A percentile compares a stretch with the other conserved stretches of the same genome.
Conservation (phyloP, 2,113 vertebrate genomes). For the Anarhynchus alexandrinus region DNA sequence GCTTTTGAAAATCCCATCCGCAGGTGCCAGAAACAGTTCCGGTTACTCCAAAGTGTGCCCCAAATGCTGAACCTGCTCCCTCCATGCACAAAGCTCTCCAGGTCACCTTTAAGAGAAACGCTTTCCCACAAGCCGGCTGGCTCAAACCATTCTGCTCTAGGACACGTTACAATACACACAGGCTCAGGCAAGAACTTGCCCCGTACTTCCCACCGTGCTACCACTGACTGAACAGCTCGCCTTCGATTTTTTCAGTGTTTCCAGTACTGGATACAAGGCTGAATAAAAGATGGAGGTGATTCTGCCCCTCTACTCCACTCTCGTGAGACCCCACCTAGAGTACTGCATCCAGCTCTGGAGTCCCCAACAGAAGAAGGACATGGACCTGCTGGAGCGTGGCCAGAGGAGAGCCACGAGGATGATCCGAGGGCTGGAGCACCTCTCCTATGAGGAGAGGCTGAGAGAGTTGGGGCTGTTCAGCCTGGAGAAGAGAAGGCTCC, state of each 20-base stretch:
- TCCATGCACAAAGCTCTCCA: background rate
- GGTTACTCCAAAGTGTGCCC: background rate
- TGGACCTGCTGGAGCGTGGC: too few species aligned
- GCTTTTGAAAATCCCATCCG: background rate
- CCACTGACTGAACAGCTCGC: background rate
- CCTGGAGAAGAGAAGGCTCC: too few species aligned
- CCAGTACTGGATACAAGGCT: background rate
- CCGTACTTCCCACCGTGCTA: background rate
- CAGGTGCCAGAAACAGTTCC: background rate
- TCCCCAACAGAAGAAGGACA: too few species aligned
- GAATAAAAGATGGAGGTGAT: background rate
- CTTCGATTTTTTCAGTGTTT: background rate
- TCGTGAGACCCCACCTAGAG: too few species aligned
- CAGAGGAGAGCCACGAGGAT: too few species aligned
- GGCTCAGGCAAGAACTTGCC: background rate
- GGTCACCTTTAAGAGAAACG: background rate
- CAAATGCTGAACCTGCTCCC: background rate
- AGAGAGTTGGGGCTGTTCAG: too few species aligned
- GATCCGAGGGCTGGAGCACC: too few species aligned
- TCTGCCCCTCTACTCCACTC: too few species aligned
- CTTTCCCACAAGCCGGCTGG: background rate
- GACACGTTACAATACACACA: fast-evolving
- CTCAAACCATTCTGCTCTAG: background rate
- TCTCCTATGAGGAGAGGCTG: too few species aligned
- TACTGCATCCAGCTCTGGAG: too few species aligned